Conservation (phyloP, 1,140 invertebrate species). For the Ephestia elutella region DNA sequence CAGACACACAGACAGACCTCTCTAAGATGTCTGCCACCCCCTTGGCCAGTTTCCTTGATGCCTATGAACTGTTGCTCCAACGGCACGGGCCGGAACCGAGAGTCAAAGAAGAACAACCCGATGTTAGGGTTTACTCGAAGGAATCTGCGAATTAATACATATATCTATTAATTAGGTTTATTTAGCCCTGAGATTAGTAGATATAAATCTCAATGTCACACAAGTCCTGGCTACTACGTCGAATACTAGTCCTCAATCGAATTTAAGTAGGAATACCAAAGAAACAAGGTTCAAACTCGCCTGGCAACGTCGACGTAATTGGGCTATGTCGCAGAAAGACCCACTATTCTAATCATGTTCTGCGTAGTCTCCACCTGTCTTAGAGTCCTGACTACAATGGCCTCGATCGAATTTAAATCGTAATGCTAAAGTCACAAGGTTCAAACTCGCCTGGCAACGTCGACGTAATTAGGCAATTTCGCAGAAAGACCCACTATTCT, state of each 20-base stretch:
- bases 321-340: constrained; percentile 96
- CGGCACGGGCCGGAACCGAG: constrained; percentile 96
- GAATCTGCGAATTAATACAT: constrained; percentile 75
- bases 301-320: constrained; percentile 94
- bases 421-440: too few species aligned
- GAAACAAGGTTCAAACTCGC: too few species aligned
- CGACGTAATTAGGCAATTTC: constrained; percentile 97
- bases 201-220: too few species aligned
- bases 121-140: constrained; percentile 93
- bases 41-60: constrained; percentile 79
- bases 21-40: constrained; percentile 76
- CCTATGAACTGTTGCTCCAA: constrained; percentile 94
- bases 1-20: constrained; percentile 63
- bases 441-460: constrained; percentile 76
- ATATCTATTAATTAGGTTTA: too few species aligned
- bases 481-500: constrained; percentile 98
- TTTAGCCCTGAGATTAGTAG: too few species aligned
- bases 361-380: constrained; percentile 96
- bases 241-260: too few species aligned
- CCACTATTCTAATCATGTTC: constrained; percentile 98
- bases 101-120: constrained; percentile 98
- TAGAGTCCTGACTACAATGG: constrained; percentile 95
- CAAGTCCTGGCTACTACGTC: too few species aligned
- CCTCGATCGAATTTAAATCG: constrained; percentile 97
- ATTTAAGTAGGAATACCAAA: too few species aligned